Conservation (phyloP, 2,113 vertebrate genomes). For the Rissa tridactyla region DNA sequence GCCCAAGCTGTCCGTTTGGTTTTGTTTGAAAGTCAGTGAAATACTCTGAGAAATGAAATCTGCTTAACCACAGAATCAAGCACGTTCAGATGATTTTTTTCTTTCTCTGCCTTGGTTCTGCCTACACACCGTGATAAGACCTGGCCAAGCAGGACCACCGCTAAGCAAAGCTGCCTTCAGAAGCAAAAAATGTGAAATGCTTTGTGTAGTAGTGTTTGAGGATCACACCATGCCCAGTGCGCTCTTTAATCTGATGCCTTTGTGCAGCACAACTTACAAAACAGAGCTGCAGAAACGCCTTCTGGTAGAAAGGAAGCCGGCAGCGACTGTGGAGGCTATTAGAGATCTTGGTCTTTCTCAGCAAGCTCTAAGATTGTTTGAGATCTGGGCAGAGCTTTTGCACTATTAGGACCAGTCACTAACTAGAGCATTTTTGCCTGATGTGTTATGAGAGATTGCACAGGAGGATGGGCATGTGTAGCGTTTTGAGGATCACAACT, state of each 20-base stretch:
- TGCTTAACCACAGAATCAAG: background rate
- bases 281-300: background rate
- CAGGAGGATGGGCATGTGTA: accelerated
- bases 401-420: background rate
- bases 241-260: background rate
- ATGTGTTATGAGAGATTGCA: background rate
- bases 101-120: background rate
- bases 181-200: background rate
- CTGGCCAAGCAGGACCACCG: background rate
- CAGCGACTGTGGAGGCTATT: background rate
- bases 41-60: background rate
- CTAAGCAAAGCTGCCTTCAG: background rate
- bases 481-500: background rate
- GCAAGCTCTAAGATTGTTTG: background rate
- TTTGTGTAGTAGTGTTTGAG: background rate
- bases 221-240: background rate
- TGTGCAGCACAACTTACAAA: background rate
- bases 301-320: background rate
- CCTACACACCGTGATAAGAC: background rate
- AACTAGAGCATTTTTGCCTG: background rate
- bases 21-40: background rate
- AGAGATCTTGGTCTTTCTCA: background rate
- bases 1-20: background rate
- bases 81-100: background rate
- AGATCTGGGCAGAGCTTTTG: background rate